These are phyloP conservation scores for Alces alces DNA, from an alignment of 2,113 vertebrate species.

Conservation along the genomic window DNA sequence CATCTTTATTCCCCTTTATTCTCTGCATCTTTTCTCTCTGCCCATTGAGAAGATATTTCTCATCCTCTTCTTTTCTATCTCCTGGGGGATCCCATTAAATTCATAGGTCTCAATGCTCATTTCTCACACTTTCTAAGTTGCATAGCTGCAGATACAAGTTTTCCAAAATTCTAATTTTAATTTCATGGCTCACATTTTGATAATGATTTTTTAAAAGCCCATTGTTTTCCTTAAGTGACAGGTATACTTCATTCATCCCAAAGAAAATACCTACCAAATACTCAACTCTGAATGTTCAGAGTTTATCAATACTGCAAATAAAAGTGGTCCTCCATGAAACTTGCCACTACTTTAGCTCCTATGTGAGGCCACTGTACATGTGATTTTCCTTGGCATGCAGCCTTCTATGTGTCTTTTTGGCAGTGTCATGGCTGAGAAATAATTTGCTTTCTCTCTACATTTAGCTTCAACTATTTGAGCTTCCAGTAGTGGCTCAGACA, in stretches of 20 bases:
- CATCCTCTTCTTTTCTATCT: neutral
- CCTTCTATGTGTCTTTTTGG: neutral
- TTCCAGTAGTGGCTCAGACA: neutral
- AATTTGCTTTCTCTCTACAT: neutral
- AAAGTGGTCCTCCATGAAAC: neutral
- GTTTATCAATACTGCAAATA: neutral
- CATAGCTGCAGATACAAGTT: neutral
- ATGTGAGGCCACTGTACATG: neutral
- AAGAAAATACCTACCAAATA: neutral
- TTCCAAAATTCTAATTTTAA: constrained; percentile 7
- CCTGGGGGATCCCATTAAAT: neutral
- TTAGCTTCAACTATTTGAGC: neutral
- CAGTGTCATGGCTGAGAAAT: neutral
- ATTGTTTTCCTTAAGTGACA: neutral
- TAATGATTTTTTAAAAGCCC: neutral
- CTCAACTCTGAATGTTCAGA: neutral
- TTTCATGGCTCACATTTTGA: neutral
- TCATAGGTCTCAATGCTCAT: neutral
- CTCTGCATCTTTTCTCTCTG: neutral
- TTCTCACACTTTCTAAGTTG: neutral
- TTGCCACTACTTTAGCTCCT: neutral
- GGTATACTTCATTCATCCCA: neutral
- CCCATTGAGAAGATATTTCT: neutral
- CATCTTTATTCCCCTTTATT: neutral
- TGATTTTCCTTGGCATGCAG: neutral